Evolutionary conservation across 2,888 invertebrate species (phyloP).

Genomic region (Podabrus alpinus): DNA sequence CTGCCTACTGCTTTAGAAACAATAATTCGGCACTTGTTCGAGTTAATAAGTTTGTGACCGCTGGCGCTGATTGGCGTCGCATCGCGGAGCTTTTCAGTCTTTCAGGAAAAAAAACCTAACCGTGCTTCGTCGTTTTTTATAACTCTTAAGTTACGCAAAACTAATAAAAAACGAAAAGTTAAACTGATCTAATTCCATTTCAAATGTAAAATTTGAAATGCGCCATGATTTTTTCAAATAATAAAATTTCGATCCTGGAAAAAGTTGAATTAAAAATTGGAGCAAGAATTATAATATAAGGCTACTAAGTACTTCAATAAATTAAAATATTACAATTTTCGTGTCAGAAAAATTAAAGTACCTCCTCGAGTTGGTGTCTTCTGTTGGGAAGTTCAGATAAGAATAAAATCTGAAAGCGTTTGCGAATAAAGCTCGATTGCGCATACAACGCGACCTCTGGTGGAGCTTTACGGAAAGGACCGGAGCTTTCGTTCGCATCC

Average conservation of each 20-base stretch:
- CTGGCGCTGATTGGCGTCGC: too few relatives aligned
- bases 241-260: too few relatives aligned
- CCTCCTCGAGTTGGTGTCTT: not conserved
- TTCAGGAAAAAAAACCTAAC: too few relatives aligned
- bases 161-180: too few relatives aligned
- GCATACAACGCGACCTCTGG: constrained; percentile 15
- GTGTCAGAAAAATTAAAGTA: not conserved
- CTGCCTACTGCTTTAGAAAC: not conserved
- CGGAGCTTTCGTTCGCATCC: constrained; percentile 10
- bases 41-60: too few relatives aligned
- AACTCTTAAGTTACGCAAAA: too few relatives aligned
- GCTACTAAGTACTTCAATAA: not conserved
- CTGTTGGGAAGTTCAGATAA: not conserved
- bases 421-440: not conserved
- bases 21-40: not conserved
- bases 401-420: not conserved
- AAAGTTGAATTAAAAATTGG: too few relatives aligned
- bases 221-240: too few relatives aligned
- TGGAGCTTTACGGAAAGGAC: not conserved
- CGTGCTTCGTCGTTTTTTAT: too few relatives aligned
- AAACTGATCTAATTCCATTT: too few relatives aligned
- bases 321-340: not conserved
- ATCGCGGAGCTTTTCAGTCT: too few relatives aligned
- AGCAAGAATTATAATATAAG: not conserved
- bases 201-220: too few relatives aligned